Evolutionary conservation across 2,797 vertebrate species (phyloP).

Genomic region (Bovichtus diacanthus): DNA sequence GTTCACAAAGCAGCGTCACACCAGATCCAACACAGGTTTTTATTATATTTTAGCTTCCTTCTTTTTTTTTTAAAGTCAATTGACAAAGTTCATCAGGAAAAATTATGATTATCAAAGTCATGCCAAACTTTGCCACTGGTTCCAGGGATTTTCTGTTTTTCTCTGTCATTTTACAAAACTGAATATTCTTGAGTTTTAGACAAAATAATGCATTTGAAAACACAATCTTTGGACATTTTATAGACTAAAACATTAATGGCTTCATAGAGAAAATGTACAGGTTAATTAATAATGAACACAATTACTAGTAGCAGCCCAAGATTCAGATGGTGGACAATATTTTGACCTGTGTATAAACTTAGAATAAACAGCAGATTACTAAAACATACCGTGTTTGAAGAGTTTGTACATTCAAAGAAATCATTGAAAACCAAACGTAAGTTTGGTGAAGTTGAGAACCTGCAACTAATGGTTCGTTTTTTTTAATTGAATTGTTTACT

Average conservation of each 20-base stretch:
- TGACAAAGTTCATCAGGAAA: background rate
- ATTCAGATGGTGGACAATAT: background rate
- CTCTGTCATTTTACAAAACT: no score
- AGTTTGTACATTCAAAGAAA: no score
- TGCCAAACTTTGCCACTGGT: no score
- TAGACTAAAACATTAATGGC: background rate
- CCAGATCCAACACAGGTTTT: background rate
- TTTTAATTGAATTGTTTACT: no score
- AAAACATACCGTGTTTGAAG: no score
- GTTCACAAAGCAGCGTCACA: slow-evolving; percentile 33
- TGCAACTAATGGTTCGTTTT: background rate
- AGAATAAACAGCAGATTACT: background rate
- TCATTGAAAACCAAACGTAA: no score
- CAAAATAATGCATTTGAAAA: background rate
- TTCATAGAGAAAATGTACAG: background rate
- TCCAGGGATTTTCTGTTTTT: background rate
- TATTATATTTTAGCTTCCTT: no score
- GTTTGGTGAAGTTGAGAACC: no score
- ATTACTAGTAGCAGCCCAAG: no score
- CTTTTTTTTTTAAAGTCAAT: no score
- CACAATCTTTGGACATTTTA: background rate
- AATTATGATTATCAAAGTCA: background rate
- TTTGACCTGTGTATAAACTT: background rate
- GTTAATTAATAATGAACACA: background rate
- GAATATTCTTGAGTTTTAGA: background rate